Conservation (phyloP, 1,140 invertebrate genomes). For the Musca domestica region DNA sequence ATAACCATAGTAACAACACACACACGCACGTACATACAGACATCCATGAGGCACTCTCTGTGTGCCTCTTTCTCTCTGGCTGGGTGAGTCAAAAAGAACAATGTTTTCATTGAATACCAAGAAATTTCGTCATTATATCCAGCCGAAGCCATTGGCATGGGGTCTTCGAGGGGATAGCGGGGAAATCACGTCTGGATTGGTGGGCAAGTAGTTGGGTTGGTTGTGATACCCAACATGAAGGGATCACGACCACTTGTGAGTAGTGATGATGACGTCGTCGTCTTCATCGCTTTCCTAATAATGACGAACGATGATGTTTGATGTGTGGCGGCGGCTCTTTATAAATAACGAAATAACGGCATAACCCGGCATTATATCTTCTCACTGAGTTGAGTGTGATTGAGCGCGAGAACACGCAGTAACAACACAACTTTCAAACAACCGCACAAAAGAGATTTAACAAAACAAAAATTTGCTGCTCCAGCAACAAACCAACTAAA, state of each 20-base stretch:
- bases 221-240: not conserved
- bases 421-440: not conserved
- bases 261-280: not conserved
- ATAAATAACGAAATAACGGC: conserved; percentile 8
- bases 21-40: not conserved
- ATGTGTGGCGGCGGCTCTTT: too few relatives aligned
- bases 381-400: not conserved
- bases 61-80: not conserved
- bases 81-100: not conserved
- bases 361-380: not conserved
- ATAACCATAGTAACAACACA: not conserved
- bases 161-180: not conserved
- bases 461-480: not conserved
- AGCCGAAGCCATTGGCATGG: not conserved
- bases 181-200: not conserved
- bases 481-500: not conserved
- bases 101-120: conserved; percentile 17
- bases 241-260: not conserved
- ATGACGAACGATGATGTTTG: too few relatives aligned
- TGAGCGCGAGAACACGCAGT: not conserved
- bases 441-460: not conserved
- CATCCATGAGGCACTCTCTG: not conserved
- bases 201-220: not conserved
- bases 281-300: not conserved
- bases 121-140: conserved; percentile 20